These are phyloP conservation scores for Deilephila porcellus DNA, from an alignment of 2,888 invertebrate species.

Conservation along the genomic window DNA sequence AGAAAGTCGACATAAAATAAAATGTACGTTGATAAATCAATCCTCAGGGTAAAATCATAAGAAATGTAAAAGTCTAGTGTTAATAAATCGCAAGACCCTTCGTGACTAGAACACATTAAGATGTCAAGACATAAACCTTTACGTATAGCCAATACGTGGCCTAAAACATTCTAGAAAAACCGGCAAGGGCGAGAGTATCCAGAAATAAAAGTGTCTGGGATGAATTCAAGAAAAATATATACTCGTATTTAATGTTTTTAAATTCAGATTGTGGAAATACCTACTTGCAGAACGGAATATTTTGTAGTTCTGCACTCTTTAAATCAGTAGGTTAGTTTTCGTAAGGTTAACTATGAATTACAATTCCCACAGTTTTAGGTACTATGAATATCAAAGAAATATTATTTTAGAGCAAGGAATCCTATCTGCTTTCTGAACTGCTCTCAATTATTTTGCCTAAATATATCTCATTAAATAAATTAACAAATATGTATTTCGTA, in stretches of 20 bases:
- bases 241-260: neutral
- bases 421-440: no score
- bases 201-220: neutral
- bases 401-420: no score
- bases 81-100: slow-evolving; percentile 19
- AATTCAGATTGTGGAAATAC: no score
- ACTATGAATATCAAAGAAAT: no score
- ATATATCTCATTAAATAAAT: no score
- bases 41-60: neutral
- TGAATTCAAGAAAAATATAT: neutral
- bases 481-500: no score
- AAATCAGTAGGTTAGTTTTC: no score
- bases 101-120: slow-evolving; percentile 15
- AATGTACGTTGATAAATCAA: neutral
- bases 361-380: no score
- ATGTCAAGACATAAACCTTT: slow-evolving; percentile 5
- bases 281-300: neutral
- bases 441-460: no score
- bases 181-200: neutral
- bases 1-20: no score
- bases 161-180: neutral
- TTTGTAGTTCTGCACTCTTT: neutral
- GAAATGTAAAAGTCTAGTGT: slow-evolving; percentile 8
- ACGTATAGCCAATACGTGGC: neutral
- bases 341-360: no score